Conservation (phyloP, 1,140 invertebrate genomes). For the Diorhabda elongata region DNA sequence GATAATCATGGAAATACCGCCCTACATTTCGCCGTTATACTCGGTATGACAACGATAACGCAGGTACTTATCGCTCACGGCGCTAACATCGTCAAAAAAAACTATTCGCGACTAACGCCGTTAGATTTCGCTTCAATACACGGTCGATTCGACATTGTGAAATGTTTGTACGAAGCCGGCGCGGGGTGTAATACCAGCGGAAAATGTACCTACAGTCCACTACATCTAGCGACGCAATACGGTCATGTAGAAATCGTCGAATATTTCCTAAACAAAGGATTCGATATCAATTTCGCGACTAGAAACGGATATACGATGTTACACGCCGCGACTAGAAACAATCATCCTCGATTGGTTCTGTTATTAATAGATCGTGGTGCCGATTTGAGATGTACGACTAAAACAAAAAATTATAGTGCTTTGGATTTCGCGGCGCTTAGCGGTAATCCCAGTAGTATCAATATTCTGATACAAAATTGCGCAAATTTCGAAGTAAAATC, state of each 20-base stretch:
- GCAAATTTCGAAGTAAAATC: too few relatives aligned
- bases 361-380: conserved; percentile 28
- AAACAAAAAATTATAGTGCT: conserved; percentile 7
- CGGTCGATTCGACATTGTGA: conserved; percentile 58
- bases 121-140: conserved; percentile 64
- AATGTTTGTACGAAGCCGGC: conserved; percentile 26
- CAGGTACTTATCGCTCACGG: conserved; percentile 27
- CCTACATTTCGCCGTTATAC: conserved; percentile 29
- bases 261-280: conserved; percentile 10
- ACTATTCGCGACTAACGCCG: conserved; percentile 18
- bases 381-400: conserved; percentile 21
- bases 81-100: conserved; percentile 25
- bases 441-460: too few relatives aligned
- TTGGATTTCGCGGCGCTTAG: conserved; percentile 45
- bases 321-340: conserved; percentile 51
- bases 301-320: conserved; percentile 44
- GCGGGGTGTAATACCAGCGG: conserved; percentile 24
- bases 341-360: conserved; percentile 45
- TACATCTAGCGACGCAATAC: conserved; percentile 31
- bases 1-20: conserved; percentile 21
- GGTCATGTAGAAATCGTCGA: conserved; percentile 69
- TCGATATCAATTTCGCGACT: conserved; percentile 22
- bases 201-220: conserved; percentile 24
- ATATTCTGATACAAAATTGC: too few relatives aligned
- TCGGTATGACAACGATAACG: conserved; percentile 29